Percentiles rank a stretch among this genome's conserved stretches.
phyloP scores from a whole-genome alignment of 2,113 vertebrate genomes.

The Glaucidium brasilianum region DNA sequence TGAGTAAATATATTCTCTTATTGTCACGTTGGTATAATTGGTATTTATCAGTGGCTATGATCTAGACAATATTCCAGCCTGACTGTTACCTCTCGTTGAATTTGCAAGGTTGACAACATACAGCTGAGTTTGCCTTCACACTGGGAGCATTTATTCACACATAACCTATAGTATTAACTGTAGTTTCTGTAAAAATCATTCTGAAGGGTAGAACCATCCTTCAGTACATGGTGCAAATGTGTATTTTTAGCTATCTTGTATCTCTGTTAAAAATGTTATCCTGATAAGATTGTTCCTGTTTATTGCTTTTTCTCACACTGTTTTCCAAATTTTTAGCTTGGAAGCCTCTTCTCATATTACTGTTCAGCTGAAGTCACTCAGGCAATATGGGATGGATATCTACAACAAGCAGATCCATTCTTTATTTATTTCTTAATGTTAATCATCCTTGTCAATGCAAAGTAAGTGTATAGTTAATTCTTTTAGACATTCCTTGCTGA shows the following conservation, averaged over 20 bases:
- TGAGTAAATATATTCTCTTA: not conserved
- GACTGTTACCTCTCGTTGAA: not conserved
- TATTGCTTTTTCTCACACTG: not conserved
- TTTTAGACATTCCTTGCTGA: not conserved
- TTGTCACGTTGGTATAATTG: not conserved
- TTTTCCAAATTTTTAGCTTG: constrained; percentile 78
- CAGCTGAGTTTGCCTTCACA: not conserved
- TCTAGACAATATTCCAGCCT: not conserved
- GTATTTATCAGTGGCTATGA: not conserved
- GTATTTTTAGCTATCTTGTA: not conserved
- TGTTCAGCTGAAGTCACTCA: constrained; percentile 89
- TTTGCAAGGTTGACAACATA: not conserved
- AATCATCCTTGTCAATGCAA: constrained; percentile 98
- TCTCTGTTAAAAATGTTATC: not conserved
- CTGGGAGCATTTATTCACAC: not conserved
- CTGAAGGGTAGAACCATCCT: not conserved
- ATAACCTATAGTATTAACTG: not conserved
- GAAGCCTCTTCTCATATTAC: constrained; percentile 91
- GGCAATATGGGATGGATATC: constrained; percentile 93
- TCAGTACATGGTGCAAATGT: not conserved
- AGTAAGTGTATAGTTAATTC: constrained; percentile 77
- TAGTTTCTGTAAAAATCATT: not conserved
- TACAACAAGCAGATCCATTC: constrained; percentile 96
- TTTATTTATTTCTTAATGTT: constrained; percentile 98
- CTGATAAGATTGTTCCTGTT: not conserved